phyloP scores from a whole-genome alignment of 2,888 invertebrate genomes.

The Dryocosmus kuriphilus region DNA sequence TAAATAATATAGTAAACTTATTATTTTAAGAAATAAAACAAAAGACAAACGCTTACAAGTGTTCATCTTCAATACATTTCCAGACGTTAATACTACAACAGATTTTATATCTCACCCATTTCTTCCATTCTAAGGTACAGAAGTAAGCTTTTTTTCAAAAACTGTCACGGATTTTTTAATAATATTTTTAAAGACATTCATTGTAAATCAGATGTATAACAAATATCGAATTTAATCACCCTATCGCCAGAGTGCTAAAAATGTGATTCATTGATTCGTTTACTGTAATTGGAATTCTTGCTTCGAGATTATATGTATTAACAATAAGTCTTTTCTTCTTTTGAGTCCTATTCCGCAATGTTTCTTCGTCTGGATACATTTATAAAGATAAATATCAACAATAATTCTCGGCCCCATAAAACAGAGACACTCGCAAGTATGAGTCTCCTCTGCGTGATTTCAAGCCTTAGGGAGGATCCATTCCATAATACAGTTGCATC shows the following conservation, averaged over 20 bases:
- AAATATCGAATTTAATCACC: no score
- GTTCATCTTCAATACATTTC: no score
- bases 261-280: not conserved
- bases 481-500: slow-evolving; percentile 68
- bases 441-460: slow-evolving; percentile 55
- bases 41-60: no score
- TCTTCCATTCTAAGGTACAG: no score
- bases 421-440: slow-evolving; percentile 25
- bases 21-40: no score
- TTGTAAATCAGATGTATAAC: no score
- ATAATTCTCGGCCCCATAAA: slow-evolving; percentile 39
- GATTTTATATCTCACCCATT: no score
- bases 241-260: not conserved
- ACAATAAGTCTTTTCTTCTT: not conserved
- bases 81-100: no score
- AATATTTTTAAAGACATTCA: no score
- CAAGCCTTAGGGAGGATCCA: slow-evolving; percentile 55
- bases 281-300: not conserved
- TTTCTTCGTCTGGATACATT: slow-evolving; percentile 24
- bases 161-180: no score
- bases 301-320: not conserved
- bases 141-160: no score
- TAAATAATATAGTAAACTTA: no score
- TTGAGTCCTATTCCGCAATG: not conserved
- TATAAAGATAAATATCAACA: slow-evolving; percentile 38